Base-by-base conservation (phyloP, 2,888 invertebrate genomes). In the Chaetoderma sp. region DNA sequence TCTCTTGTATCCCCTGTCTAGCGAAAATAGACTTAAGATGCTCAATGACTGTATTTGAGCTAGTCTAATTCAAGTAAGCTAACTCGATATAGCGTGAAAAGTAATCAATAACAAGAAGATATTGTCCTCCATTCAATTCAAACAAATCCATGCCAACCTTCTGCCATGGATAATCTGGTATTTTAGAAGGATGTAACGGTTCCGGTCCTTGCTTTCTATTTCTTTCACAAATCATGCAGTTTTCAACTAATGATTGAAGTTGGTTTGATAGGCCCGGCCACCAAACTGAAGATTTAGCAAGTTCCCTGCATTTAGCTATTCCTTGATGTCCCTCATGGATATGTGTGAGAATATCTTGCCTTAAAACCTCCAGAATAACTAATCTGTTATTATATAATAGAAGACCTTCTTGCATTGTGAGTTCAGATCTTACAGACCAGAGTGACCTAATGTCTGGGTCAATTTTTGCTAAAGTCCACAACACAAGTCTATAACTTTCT, bases 51-150 rank as follows among this genome's bases (percentile, higher is more conserved):
- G 16, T 13, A 4, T 16, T 18, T 1, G 63, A 58, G 5, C 42
- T 49, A 3, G 57, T 56, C 1, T 27, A 16, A 1, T 13, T 16
- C 21, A 63, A 47, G 1, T 30, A 30, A n/a, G 56, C 61, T 6
- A 65, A 23, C 39, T 65, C 61, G 8, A 56, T 27, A 25, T 27
- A 64, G 8, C 60, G 33, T 1, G 57, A 65, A 33, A 23, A 60
- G 16, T 56, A 67, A 21, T 67, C 67, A 18, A 63, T 44, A 2
- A 50, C 32, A 8, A 57, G 21, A 1, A 62, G 58, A 28, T 62
- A 66, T 0, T 4, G 42, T 13, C 28, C 21, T 13, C 55, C 47
- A 33, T 65, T 50, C 25, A 10, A 59, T 5, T 23, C 18, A 21
- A 59, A 50, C 8, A 59, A 18, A 25, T 64, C 50, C 23, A 32